Conservation (phyloP, 1,140 invertebrate species). For the Babylonia areolata region DNA sequence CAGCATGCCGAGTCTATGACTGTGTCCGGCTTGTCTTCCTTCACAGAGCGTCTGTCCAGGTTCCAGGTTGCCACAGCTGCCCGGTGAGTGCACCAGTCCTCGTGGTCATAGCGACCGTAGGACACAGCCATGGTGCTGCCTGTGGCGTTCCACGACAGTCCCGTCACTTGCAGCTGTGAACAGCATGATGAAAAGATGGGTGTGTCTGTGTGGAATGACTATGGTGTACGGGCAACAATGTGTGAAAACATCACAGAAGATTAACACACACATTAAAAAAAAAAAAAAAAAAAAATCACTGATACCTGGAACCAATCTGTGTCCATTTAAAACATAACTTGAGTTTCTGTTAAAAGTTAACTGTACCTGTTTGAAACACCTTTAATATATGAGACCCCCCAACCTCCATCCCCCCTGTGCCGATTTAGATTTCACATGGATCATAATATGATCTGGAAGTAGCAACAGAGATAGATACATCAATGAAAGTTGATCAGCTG, state of each 20-base stretch:
- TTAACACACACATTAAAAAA: not conserved
- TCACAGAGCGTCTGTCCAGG: slow-evolving; percentile 67
- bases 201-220: no score
- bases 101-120: slow-evolving; percentile 74
- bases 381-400: no score
- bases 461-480: no score
- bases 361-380: no score
- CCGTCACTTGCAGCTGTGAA: slow-evolving; percentile 64
- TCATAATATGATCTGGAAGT: no score
- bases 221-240: not conserved
- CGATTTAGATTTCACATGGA: no score
- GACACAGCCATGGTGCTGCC: slow-evolving; percentile 70
- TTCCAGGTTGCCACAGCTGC: slow-evolving; percentile 74
- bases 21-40: slow-evolving; percentile 74
- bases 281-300: not conserved
- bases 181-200: not conserved
- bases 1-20: slow-evolving; percentile 71
- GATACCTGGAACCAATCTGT: no score
- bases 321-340: no score
- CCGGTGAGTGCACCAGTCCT: slow-evolving; percentile 75
- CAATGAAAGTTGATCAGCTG: no score
- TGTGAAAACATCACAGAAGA: no score
- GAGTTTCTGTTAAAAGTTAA: no score
- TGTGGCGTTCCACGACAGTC: slow-evolving; percentile 72
- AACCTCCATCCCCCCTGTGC: no score